Base-by-base conservation (phyloP, 2,797 vertebrate species). In the Oreonectes daqikongensis region DNA sequence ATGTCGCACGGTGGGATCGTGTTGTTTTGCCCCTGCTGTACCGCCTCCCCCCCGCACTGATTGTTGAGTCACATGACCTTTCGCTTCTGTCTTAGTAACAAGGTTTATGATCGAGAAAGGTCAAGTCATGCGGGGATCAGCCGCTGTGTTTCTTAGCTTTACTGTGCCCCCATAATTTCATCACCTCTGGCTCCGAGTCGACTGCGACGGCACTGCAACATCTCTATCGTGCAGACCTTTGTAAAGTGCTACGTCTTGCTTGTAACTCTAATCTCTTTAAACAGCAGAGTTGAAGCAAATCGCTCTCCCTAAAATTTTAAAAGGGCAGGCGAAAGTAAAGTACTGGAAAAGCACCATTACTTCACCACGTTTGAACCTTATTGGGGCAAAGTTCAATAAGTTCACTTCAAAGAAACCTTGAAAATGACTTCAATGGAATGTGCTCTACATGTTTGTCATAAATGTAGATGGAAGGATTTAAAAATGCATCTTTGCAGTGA, bases 11-110 rank as follows among this genome's bases (percentile, higher is more conserved):
- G 55, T 14, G 15, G 38, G 59, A 20, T 28, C 40, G 11, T 44
- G 68, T 38, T 38, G 24, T 40, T 61, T 50, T 55, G 8, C 22
- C 61, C 22, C 40, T 9, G 48, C 69, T 61, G 50, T 61, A 74
- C 65, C n/a, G 17, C 22, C 22, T 53, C 61, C 40, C 15, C 10
- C 38, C 60, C 42, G 17, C 50, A 50, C 40, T 50, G 40, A 35
- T 12, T 64, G 55, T 18, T 81, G 80, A 81, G 71, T 71, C 61
- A 63, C 42, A 50, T 53, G 61, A 66, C 72, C 72, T 82, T 82
- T 82, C 63, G 11, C 52, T 75, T 44, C 28, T 63, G 38, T 67
- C 63, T 42, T 42, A 63, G 64, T 77, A 76, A 76, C 68, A 50
- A 79, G 59, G 28, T 35, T 42, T 46, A 61, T 55, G n/a, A 68